These are phyloP conservation scores for Thyatira batis DNA, from an alignment of 2,888 invertebrate genomes.

Conservation along the genomic window DNA sequence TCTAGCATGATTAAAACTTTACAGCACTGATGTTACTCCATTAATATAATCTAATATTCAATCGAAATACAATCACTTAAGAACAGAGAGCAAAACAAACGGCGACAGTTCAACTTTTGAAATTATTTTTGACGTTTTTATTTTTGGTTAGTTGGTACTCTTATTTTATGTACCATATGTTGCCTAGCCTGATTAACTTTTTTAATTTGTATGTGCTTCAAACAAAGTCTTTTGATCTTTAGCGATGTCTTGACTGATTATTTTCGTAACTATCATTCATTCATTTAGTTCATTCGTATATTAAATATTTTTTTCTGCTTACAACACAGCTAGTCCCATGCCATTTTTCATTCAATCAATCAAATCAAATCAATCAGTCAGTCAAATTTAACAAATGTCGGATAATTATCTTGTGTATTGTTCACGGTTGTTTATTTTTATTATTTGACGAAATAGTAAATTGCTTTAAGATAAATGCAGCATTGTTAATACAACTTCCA, in stretches of 20 bases:
- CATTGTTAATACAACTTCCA: conserved; percentile 27
- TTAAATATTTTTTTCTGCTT: neutral
- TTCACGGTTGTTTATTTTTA: conserved; percentile 69
- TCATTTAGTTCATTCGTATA: too few relatives aligned
- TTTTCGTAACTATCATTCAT: too few relatives aligned
- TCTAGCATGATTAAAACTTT: conserved; percentile 46
- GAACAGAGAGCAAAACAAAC: conserved; percentile 33
- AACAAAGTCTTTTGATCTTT: too few relatives aligned
- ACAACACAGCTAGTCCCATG: neutral
- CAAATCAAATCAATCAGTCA: conserved; percentile 36
- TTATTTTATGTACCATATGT: neutral
- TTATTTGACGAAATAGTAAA: conserved; percentile 37
- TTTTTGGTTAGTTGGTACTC: conserved; percentile 7
- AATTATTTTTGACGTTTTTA: conserved; percentile 13
- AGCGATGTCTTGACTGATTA: too few relatives aligned
- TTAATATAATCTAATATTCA: conserved; percentile 6
- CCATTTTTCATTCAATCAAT: conserved; percentile 11
- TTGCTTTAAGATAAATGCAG: conserved; percentile 36
- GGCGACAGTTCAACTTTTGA: conserved; percentile 40
- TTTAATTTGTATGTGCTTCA: too few relatives aligned
- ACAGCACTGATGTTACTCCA: neutral
- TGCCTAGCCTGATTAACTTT: too few relatives aligned
- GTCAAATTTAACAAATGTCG: conserved; percentile 69
- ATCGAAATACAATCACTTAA: conserved; percentile 4
- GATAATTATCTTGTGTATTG: conserved; percentile 50